Evolutionary conservation across 2,113 vertebrate species (phyloP).

Genomic region (Rhea americana): DNA sequence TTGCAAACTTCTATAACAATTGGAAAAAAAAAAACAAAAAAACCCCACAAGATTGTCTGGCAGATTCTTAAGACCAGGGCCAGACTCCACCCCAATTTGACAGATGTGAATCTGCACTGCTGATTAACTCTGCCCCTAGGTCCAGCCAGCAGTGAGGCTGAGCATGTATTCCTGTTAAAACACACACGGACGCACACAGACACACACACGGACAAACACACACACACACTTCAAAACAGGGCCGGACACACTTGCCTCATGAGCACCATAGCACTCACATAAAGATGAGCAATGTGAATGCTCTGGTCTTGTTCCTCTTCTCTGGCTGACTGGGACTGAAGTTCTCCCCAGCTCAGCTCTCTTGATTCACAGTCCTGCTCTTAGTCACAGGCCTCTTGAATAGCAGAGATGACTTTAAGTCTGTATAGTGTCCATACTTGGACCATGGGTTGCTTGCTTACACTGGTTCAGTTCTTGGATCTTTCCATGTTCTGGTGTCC

Average conservation of each 20-base stretch:
- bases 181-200: background rate
- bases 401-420: background rate
- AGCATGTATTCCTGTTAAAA: background rate
- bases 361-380: background rate
- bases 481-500: background rate
- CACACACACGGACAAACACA: too few relatives aligned
- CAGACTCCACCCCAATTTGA: background rate
- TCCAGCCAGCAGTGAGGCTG: background rate
- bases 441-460: background rate
- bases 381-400: background rate
- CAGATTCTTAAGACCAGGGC: fast-evolving
- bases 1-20: background rate
- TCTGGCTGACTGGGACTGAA: background rate
- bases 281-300: background rate
- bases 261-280: background rate
- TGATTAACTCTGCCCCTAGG: background rate
- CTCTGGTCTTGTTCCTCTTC: background rate
- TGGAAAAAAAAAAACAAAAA: background rate
- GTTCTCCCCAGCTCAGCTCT: background rate
- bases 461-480: background rate
- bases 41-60: too few relatives aligned
- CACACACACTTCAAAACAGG: background rate
- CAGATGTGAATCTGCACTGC: background rate
- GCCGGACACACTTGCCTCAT: background rate
- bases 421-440: background rate